Base-by-base conservation (phyloP, 2,797 vertebrate genomes). In the Artibeus lituratus region DNA sequence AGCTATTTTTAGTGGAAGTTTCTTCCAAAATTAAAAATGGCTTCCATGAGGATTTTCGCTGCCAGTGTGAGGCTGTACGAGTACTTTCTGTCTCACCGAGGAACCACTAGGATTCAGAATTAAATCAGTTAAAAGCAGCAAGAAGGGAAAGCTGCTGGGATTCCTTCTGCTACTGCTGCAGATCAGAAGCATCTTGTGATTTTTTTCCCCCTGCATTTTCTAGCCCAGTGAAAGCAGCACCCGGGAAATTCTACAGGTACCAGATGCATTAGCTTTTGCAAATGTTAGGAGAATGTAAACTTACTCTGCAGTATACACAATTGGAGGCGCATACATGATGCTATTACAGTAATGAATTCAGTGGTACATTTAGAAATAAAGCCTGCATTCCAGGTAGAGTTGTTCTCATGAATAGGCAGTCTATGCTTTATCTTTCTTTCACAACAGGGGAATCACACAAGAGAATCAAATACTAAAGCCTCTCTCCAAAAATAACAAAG, bases 21-120 rank as follows among this genome's bases (percentile, higher is more conserved):
- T 90, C 94, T 95, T 97, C 94, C 92, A 96, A 95, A 97, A 97
- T 97, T 97, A 97, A 96, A 95, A 96, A 95, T 95, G 96, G 42
- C 90, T 94, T 95, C 90, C 76, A 82, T 67, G 83, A 94, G 69
- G 55, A 78, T 81, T 96, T 97, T 94, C 55, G 59, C 91, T 97
- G 96, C 96, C 96, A 98, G 10, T 72, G 29, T 78, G 59, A 92
- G 80, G 69, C 82, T 91, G 47, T 87, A 10, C 73, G 86, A 93
- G 81, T 83, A 26, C 0, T 81, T 95, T 95, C 86, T 91, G 37
- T 89, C 92, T 96, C 88, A 80, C 22, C 0, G 7, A 94, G 47
- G 69, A 96, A 59, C 59, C 69, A 85, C 74, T 87, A 77, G 59
- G 44, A 44, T 15, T 76, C 74, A 59, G 82, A 91, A 94, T 91